Evolutionary conservation across 2,888 invertebrate genomes (phyloP).

Genomic region (Nemotelus nigrinus): DNA sequence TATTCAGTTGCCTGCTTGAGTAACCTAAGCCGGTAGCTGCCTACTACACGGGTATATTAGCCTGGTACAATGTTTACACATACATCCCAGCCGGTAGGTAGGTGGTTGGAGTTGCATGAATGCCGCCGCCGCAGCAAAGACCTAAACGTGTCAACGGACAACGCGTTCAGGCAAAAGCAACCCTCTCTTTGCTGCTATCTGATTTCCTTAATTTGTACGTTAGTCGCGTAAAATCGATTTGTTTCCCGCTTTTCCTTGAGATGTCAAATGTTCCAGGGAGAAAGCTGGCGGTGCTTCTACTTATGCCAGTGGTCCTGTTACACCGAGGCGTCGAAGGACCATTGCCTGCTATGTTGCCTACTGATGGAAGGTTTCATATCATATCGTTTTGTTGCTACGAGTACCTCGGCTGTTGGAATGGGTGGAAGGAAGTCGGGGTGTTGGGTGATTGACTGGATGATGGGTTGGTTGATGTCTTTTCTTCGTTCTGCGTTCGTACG

Average conservation of each 20-base stretch:
- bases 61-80: slow-evolving; percentile 13
- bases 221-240: slow-evolving; percentile 46
- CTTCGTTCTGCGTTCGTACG: background rate
- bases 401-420: background rate
- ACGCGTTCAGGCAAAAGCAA: background rate
- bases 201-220: slow-evolving; percentile 37
- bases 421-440: background rate
- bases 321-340: no score
- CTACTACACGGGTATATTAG: background rate
- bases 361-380: slow-evolving; percentile 12
- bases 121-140: background rate
- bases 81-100: background rate
- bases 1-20: slow-evolving; percentile 7
- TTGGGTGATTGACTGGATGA: background rate
- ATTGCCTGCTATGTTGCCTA: background rate
- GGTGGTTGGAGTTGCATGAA: background rate
- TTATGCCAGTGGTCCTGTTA: no score
- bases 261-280: slow-evolving; percentile 29
- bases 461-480: background rate
- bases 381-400: background rate
- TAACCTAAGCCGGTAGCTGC: slow-evolving; percentile 8
- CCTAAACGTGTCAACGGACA: background rate
- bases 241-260: slow-evolving; percentile 34
- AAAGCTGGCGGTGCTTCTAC: no score
- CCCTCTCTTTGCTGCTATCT: slow-evolving; percentile 2